phyloP scores from a whole-genome alignment of 2,888 invertebrate genomes.

The Therioaphis trifolii region DNA sequence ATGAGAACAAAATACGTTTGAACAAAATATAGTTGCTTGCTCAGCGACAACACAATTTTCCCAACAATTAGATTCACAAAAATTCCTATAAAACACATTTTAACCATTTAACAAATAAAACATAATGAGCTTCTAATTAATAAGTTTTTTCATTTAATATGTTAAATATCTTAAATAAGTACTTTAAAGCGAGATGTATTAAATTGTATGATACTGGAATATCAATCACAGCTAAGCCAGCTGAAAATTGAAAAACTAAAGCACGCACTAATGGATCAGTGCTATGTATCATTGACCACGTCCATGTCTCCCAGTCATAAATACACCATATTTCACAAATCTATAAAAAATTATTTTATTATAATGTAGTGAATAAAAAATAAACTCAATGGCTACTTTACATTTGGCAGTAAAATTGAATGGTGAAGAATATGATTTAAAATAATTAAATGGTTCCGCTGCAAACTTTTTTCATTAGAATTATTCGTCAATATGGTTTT shows the following conservation, averaged over 20 bases:
- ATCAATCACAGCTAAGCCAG: conserved; percentile 52
- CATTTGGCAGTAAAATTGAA: conserved; percentile 45
- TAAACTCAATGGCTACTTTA: background rate
- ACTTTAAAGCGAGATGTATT: conserved; percentile 53
- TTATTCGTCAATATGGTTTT: conserved; percentile 35
- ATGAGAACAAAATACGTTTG: conserved; percentile 48
- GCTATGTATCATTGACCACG: conserved; percentile 52
- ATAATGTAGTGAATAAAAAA: background rate
- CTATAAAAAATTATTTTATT: conserved; percentile 17
- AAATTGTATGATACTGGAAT: conserved; percentile 43
- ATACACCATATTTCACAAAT: conserved; percentile 39
- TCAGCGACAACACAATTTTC: conserved; percentile 51
- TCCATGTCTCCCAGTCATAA: conserved; percentile 57
- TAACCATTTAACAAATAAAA: background rate
- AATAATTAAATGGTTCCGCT: conserved; percentile 20
- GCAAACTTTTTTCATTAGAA: conserved; percentile 18
- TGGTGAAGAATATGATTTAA: conserved; percentile 43
- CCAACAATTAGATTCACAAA: conserved; percentile 42
- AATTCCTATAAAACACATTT: conserved; percentile 38
- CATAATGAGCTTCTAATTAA: too few species aligned
- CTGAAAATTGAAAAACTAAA: conserved; percentile 52
- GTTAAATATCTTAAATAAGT: background rate
- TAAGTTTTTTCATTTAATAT: background rate
- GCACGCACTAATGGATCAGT: conserved; percentile 54
- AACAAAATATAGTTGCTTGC: conserved; percentile 48